Conservation (phyloP, 1,140 invertebrate genomes). For the Ceratosolen fusciceps region DNA sequence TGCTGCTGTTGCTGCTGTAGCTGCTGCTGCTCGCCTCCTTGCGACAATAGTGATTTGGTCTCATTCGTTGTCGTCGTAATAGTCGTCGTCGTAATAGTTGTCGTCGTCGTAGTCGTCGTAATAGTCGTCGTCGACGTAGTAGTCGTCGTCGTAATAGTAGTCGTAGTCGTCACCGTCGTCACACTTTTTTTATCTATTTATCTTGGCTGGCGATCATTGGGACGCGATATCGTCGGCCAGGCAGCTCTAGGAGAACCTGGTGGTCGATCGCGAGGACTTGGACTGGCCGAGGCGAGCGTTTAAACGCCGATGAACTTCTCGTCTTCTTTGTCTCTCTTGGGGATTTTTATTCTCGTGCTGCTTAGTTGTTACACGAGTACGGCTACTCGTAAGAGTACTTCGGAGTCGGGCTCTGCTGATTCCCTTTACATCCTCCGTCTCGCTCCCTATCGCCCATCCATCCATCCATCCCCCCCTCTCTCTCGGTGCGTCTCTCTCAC, state of each 20-base stretch:
- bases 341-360: conserved; percentile 28
- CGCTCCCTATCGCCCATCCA: not conserved
- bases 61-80: not conserved
- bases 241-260: not conserved
- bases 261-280: not conserved
- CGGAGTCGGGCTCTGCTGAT: not conserved
- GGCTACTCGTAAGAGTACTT: conserved; percentile 15
- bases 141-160: too few relatives aligned
- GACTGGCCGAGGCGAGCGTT: conserved; percentile 25
- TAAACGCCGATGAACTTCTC: not conserved
- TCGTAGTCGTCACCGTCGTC: too few relatives aligned
- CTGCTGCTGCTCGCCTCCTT: not conserved
- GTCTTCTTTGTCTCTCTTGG: conserved; percentile 15
- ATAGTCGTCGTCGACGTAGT: too few relatives aligned
- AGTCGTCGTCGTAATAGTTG: too few relatives aligned
- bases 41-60: conserved; percentile 15
- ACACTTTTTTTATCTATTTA: conserved; percentile 7
- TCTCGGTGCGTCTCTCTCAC: not conserved
- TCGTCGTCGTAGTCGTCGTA: too few relatives aligned
- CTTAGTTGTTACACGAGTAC: conserved; percentile 4
- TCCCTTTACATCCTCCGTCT: not conserved
- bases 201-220: not conserved
- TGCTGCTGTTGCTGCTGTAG: too few relatives aligned
- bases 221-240: not conserved
- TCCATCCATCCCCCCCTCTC: not conserved